These are phyloP conservation scores for Limnephilus auricula DNA, from an alignment of 2,888 invertebrate species.

Conservation along the genomic window DNA sequence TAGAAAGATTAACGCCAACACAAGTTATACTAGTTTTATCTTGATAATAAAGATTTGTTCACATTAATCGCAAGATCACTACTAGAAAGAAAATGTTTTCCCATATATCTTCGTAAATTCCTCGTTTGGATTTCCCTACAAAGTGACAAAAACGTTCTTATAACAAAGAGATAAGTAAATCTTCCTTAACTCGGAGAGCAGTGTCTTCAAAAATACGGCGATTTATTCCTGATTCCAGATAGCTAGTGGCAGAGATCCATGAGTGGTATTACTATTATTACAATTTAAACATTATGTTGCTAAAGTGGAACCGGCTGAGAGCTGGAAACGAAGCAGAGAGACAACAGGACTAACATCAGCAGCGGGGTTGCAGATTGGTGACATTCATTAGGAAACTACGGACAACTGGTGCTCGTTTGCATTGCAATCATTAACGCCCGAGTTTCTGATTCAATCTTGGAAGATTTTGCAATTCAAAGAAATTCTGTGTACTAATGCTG, in stretches of 20 bases:
- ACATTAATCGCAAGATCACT: neutral
- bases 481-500: neutral
- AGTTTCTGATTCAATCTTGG: neutral
- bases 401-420: neutral
- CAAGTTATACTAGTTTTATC: neutral
- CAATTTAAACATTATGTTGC: constrained; percentile 58
- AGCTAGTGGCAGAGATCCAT: constrained; percentile 61
- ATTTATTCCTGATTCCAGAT: constrained; percentile 56
- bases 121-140: constrained; percentile 46
- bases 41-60: constrained; percentile 30
- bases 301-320: neutral
- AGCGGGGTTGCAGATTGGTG: neutral
- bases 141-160: constrained; percentile 43
- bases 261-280: constrained; percentile 61
- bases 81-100: constrained; percentile 11
- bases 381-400: neutral
- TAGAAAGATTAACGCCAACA: neutral
- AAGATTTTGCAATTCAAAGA: constrained; percentile 5
- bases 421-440: neutral
- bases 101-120: constrained; percentile 49
- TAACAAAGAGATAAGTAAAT: constrained; percentile 54
- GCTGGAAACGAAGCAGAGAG: neutral
- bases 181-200: constrained; percentile 49
- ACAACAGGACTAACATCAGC: neutral
- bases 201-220: constrained; percentile 52